Conservation (phyloP, 1,140 invertebrate species). For the Zaprionus davidi region DNA sequence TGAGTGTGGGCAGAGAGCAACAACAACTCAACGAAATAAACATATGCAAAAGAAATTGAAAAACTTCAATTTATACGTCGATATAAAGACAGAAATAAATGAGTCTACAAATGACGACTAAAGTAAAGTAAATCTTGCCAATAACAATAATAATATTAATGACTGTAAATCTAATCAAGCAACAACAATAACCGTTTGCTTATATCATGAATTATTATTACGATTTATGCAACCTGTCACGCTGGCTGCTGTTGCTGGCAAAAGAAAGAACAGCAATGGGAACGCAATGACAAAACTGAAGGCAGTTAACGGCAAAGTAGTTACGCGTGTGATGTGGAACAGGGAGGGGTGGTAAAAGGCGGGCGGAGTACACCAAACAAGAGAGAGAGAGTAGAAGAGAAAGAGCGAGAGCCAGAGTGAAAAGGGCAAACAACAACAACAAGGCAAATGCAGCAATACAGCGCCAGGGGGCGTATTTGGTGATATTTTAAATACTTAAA, state of each 20-base stretch:
- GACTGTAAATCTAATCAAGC: constrained; percentile 63
- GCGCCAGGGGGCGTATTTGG: constrained; percentile 60
- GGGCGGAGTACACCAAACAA: not conserved
- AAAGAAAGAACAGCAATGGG: constrained; percentile 53
- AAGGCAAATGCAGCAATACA: constrained; percentile 22
- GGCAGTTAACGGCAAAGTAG: constrained; percentile 70
- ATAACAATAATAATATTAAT: constrained; percentile 34
- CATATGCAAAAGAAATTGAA: constrained; percentile 66
- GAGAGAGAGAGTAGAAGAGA: constrained; percentile 10
- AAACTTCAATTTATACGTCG: constrained; percentile 38
- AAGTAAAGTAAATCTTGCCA: constrained; percentile 1
- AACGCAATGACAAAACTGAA: constrained; percentile 71
- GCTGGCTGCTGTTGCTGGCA: constrained; percentile 34
- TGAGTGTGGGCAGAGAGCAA: constrained; percentile 15
- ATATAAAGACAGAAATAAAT: constrained; percentile 21
- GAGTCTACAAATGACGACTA: constrained; percentile 9
- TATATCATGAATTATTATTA: constrained; percentile 72
- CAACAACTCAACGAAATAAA: constrained; percentile 40
- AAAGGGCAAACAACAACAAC: constrained; percentile 63
- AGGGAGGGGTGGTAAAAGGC: not conserved
- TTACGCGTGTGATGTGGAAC: constrained; percentile 30
- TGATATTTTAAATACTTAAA: constrained; percentile 14
- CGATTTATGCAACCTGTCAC: constrained; percentile 77
- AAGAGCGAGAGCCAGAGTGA: constrained; percentile 22
- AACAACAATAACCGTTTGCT: constrained; percentile 35